These are phyloP conservation scores for Rhyzopertha dominica DNA, from an alignment of 1,140 invertebrate species.

Conservation along the genomic window DNA sequence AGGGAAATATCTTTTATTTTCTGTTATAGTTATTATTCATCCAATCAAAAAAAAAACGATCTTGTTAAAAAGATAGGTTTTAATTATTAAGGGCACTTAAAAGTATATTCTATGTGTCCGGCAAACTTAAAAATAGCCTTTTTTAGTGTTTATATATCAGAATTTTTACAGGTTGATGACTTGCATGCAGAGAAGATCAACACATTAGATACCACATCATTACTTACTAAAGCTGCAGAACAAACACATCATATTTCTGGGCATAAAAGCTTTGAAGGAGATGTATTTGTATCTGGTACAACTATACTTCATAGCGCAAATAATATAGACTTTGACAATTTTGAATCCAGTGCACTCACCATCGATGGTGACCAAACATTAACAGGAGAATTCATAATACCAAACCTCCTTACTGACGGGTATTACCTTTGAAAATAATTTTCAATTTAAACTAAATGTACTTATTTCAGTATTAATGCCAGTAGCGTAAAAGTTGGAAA, in stretches of 20 bases:
- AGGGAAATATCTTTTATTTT: no score
- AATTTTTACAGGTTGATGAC: conserved; percentile 30
- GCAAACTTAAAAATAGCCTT: no score
- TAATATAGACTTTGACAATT: conserved; percentile 27
- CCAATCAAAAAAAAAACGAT: no score
- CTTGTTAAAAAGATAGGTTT: no score
- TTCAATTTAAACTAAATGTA: no score
- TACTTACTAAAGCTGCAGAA: conserved; percentile 36
- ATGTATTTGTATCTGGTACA: conserved; percentile 35
- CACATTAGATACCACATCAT: conserved; percentile 30
- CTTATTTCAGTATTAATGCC: neutral
- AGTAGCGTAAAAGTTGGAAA: conserved; percentile 12
- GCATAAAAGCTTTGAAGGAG: conserved; percentile 38
- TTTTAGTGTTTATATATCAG: no score
- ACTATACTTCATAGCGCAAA: conserved; percentile 30
- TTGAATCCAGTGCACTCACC: conserved; percentile 38
- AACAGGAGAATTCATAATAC: conserved; percentile 29
- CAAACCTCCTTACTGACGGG: no score
- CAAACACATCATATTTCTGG: conserved; percentile 44
- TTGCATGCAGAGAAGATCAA: conserved; percentile 40
- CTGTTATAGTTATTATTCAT: no score
- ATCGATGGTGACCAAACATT: conserved; percentile 46
- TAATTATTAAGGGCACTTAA: no score
- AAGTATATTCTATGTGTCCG: no score
- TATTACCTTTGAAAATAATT: no score